Percentiles rank a stretch among this genome's conserved stretches.
Evolutionary conservation across 2,888 invertebrate genomes (phyloP).

Genomic region (Drosophila kuntzei): DNA sequence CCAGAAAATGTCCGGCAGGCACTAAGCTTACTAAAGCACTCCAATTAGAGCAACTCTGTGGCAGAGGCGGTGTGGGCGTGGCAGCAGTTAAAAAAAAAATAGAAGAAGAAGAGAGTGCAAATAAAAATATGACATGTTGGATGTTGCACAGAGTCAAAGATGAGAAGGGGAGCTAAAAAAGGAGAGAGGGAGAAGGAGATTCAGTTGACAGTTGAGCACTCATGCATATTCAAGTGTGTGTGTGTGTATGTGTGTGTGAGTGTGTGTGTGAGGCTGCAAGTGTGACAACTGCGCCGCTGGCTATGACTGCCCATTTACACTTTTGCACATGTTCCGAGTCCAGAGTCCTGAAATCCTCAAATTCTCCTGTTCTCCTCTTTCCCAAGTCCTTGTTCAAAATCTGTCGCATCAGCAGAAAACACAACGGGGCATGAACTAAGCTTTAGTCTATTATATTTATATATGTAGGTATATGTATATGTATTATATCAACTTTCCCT

Average conservation of each 20-base stretch:
- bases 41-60: conserved; percentile 52
- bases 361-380: not conserved
- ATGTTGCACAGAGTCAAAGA: conserved; percentile 27
- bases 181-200: not conserved
- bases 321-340: conserved; percentile 59
- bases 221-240: conserved; percentile 45
- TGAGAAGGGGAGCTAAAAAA: not conserved
- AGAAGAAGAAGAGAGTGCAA: conserved; percentile 28
- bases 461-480: conserved; percentile 35
- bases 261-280: conserved; percentile 35
- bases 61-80: conserved; percentile 10
- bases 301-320: conserved; percentile 81
- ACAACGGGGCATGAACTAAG: conserved; percentile 11
- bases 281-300: conserved; percentile 75
- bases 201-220: conserved; percentile 35
- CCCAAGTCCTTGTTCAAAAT: conserved; percentile 59
- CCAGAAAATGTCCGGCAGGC: conserved; percentile 41
- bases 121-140: conserved; percentile 70
- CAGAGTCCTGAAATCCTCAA: not conserved
- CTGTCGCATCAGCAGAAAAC: conserved; percentile 75
- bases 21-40: conserved; percentile 55
- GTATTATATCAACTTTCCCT: not conserved
- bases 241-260: conserved; percentile 10
- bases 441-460: conserved; percentile 58
- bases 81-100: conserved; percentile 4